Percentiles rank a stretch among this genome's conserved stretches.
These are phyloP conservation scores for Hemiscyllium ocellatum DNA, from an alignment of 2,113 vertebrate genomes.

Conservation along the genomic window DNA sequence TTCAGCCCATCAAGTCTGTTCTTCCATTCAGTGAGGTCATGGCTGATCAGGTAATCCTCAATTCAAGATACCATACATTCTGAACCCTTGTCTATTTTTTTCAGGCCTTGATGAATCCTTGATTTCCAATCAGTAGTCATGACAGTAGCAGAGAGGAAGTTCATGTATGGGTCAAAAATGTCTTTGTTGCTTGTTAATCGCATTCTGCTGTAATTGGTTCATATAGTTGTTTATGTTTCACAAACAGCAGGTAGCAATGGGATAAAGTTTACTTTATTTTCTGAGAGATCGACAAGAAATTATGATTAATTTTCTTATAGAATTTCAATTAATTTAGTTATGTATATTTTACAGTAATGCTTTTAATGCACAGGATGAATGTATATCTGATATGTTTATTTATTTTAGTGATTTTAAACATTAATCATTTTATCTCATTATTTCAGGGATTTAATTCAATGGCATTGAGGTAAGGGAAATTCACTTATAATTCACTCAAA, in stretches of 20 bases:
- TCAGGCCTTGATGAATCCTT: not conserved
- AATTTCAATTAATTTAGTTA: not conserved
- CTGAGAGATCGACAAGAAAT: not conserved
- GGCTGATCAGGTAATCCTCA: no score
- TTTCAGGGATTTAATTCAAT: constrained; percentile 33
- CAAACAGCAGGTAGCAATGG: not conserved
- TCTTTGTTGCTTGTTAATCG: not conserved
- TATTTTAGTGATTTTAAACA: no score
- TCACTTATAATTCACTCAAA: not conserved
- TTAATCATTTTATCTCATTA: not conserved
- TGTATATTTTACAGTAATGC: not conserved
- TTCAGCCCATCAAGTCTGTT: no score
- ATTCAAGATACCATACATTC: no score
- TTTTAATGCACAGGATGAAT: not conserved
- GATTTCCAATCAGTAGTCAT: not conserved
- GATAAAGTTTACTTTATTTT: not conserved
- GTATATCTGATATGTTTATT: not conserved
- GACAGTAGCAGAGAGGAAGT: not conserved
- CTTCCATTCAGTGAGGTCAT: no score
- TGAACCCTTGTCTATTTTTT: not conserved
- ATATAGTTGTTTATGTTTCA: not conserved
- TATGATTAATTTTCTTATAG: not conserved
- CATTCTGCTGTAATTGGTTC: not conserved
- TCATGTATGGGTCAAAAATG: not conserved
- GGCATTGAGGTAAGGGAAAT: constrained; percentile 19